Evolutionary conservation across 2,113 vertebrate species (phyloP).

Genomic region (Microcebus tavaratra): DNA sequence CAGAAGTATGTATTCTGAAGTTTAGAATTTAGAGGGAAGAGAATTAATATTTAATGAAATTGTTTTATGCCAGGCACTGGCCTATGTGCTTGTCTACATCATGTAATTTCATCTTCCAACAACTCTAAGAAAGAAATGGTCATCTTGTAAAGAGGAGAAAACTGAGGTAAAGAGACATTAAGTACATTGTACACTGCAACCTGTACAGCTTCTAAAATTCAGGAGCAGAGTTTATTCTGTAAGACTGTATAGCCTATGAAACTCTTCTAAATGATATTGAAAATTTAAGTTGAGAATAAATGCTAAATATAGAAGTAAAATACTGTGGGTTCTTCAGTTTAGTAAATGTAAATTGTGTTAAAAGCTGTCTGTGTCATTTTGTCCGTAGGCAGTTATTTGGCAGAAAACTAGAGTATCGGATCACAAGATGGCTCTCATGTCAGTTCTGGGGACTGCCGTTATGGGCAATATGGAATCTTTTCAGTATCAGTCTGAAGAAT

Average conservation of each 20-base stretch:
- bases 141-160: not conserved
- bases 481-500: conserved; percentile 89
- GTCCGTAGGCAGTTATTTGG: conserved; percentile 93
- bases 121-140: not conserved
- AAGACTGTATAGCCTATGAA: not conserved
- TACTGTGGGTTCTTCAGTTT: conserved; percentile 66
- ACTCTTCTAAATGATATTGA: not conserved
- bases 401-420: conserved; percentile 94
- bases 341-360: conserved; percentile 83
- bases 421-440: conserved; percentile 93
- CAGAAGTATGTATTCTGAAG: not conserved
- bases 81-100: not conserved
- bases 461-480: conserved; percentile 91
- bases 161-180: not conserved
- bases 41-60: conserved; percentile 14
- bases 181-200: not conserved
- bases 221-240: not conserved
- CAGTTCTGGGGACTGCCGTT: conserved; percentile 90
- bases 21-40: not conserved
- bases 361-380: conserved; percentile 84
- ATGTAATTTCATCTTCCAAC: not conserved
- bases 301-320: not conserved
- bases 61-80: not conserved
- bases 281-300: not conserved
- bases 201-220: not conserved